These are phyloP conservation scores for Xanthorhoe spadicearia DNA, from an alignment of 2,888 invertebrate species.

Conservation along the genomic window DNA sequence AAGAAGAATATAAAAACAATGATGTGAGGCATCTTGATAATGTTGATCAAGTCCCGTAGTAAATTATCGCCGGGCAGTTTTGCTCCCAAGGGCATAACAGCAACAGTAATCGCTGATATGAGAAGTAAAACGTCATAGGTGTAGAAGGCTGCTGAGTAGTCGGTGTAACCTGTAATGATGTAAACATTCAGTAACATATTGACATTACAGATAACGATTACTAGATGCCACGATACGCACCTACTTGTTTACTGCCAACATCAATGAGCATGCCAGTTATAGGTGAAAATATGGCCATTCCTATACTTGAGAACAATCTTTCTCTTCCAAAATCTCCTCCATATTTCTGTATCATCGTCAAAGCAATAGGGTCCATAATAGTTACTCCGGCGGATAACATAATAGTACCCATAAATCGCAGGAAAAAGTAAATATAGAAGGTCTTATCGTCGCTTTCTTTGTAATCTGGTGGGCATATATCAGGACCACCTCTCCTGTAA, in stretches of 20 bases:
- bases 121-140: conserved; percentile 90
- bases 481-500: conserved; percentile 88
- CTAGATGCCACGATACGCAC: conserved; percentile 69
- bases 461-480: conserved; percentile 91
- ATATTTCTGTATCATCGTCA: conserved; percentile 93
- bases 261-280: conserved; percentile 92
- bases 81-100: conserved; percentile 91
- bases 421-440: conserved; percentile 92
- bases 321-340: conserved; percentile 93
- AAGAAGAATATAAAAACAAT: conserved; percentile 92
- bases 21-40: conserved; percentile 91
- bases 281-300: conserved; percentile 93
- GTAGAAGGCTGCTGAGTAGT: conserved; percentile 95
- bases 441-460: conserved; percentile 90
- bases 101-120: conserved; percentile 89
- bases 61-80: conserved; percentile 92
- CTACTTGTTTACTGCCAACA: conserved; percentile 86
- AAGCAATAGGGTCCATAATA: conserved; percentile 94
- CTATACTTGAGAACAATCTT: conserved; percentile 91
- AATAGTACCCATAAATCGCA: conserved; percentile 92
- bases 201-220: conserved; percentile 75
- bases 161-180: conserved; percentile 87
- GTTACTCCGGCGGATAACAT: conserved; percentile 94
- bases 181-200: conserved; percentile 61
- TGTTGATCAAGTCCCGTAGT: conserved; percentile 89